A percentile compares a stretch with the other conserved stretches of the same genome.
Conservation (phyloP, 2,113 vertebrate genomes). For the Chlorodrepanis virens region DNA sequence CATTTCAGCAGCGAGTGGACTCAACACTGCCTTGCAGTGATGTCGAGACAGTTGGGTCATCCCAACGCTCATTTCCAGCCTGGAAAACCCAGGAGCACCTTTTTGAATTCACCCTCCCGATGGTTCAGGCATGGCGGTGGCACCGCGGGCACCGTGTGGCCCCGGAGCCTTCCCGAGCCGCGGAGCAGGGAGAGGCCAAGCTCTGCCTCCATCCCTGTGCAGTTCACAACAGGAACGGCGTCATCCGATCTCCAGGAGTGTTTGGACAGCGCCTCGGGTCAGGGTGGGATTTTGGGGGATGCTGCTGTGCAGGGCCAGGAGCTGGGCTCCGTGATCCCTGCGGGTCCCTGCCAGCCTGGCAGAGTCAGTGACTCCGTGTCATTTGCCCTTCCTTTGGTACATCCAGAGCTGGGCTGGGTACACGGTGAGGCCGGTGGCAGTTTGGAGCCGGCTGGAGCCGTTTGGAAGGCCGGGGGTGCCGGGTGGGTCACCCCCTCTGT, state of each 20-base stretch:
- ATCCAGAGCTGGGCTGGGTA: accelerated
- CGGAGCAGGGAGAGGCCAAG: accelerated
- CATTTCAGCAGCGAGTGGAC: neutral
- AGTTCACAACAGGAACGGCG: accelerated
- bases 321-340: neutral
- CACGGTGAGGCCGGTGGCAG: accelerated
- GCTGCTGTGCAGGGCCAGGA: too few relatives aligned
- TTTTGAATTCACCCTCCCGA: accelerated
- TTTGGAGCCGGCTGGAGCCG: accelerated
- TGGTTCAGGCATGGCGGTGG: accelerated
- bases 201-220: neutral
- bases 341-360: neutral
- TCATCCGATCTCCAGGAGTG: neutral
- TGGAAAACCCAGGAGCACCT: neutral
- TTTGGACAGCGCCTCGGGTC: neutral
- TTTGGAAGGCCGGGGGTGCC: accelerated
- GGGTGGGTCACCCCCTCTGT: accelerated
- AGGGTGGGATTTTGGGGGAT: neutral
- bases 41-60: neutral
- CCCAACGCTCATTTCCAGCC: neutral
- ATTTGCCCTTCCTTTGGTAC: accelerated
- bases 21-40: neutral
- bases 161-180: neutral
- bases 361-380: neutral
- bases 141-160: neutral